Evolutionary conservation across 2,113 vertebrate species (phyloP), one percentile per base, ranked within the genome.

Genomic region (Tilapia sparmanii): DNA sequence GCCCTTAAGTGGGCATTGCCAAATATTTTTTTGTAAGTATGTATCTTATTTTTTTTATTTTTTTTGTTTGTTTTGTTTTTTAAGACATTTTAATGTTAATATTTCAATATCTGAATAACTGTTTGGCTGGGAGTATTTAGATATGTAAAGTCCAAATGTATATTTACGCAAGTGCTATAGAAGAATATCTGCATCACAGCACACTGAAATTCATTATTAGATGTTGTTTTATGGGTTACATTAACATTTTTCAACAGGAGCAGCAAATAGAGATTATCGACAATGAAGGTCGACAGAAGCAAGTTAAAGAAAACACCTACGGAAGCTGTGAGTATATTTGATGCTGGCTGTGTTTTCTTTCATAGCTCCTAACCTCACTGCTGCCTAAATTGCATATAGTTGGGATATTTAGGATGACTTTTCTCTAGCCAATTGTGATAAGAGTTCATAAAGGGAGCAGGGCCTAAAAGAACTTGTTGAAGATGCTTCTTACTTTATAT

Each of bases 281-380:
- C 97, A 96, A 99, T 99, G 98, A 99, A 99, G 97, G 98, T 99
- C 89, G 98, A 99, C 96, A 96, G 98, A 95, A 98, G 97, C 95
- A 99, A 99, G 95, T 96, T 99, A 95, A 99, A 99, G 96, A 99
- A 99, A 96, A 99, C 98, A 84, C 98, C 98, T 90, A 99, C 98
- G 16, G 98, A 99, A 97, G 98, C 98, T 95, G 98, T 99, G 91
- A 98, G 98, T 97, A 94, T 87, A 15, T 78, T 19, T 57, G 42
- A 35, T 86, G 11, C 73, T 78, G 35, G 7, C 8, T 45, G 6
- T 13, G 16, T 35, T 6, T 7, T 29, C 15, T 57, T 42, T 59
- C 6, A 24, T 12, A 10, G 22, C 3, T 6, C 66, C 7, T 52
- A 38, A 19, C 3, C 2, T 73, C n/a, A 71, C 13, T 68, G 7